These are phyloP conservation scores for Drosophila macrospina DNA, from an alignment of 2,888 invertebrate species.

Conservation along the genomic window DNA sequence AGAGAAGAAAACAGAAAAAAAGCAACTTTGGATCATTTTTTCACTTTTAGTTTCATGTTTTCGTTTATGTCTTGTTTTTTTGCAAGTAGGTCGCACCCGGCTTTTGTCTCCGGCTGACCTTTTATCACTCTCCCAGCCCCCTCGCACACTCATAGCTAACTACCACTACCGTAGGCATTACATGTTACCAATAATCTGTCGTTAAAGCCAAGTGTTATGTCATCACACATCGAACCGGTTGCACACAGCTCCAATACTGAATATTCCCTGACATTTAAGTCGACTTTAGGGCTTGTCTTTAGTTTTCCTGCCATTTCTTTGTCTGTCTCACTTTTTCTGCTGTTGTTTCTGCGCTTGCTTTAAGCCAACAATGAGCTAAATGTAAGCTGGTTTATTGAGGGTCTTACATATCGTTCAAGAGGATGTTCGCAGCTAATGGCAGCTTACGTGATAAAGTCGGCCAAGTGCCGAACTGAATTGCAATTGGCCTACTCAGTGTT, in stretches of 20 bases:
- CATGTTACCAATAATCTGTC: conserved; percentile 67
- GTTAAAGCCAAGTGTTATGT: conserved; percentile 72
- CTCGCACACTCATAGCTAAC: not conserved
- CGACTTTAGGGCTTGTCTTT: conserved; percentile 56
- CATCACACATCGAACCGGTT: conserved; percentile 72
- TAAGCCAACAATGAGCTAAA: conserved; percentile 10
- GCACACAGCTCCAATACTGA: no score
- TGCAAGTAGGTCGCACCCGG: conserved; percentile 60
- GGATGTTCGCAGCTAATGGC: conserved; percentile 33
- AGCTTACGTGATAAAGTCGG: conserved; percentile 50
- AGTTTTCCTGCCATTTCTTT: conserved; percentile 45
- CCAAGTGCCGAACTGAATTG: conserved; percentile 33
- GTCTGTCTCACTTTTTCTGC: conserved; percentile 9
- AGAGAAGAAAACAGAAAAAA: conserved; percentile 7
- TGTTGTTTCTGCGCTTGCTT: conserved; percentile 11
- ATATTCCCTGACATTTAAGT: conserved; percentile 48
- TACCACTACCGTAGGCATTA: conserved; percentile 5
- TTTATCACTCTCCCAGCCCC: conserved; percentile 27
- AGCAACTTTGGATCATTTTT: conserved; percentile 15
- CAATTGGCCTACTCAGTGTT: conserved; percentile 23
- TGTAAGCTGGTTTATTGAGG: conserved; percentile 41
- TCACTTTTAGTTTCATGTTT: conserved; percentile 28
- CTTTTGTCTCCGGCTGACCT: conserved; percentile 56
- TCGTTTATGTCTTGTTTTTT: conserved; percentile 32
- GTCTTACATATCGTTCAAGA: conserved; percentile 43